A percentile compares a stretch with the other conserved stretches of the same genome.
phyloP scores from a whole-genome alignment of 2,888 invertebrate species.

The Kryphioiulus occultus region DNA sequence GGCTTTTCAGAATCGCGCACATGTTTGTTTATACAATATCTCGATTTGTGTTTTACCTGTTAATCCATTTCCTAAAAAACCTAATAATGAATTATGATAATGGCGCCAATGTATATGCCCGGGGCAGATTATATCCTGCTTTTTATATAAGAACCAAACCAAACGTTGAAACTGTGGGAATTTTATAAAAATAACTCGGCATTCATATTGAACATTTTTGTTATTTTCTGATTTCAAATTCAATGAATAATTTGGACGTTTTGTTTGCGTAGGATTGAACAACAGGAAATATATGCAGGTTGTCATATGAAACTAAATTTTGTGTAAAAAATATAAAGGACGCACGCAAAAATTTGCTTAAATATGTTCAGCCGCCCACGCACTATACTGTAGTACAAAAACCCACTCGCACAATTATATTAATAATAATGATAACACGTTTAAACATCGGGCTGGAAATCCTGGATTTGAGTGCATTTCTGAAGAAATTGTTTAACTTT shows the following conservation, averaged over 20 bases:
- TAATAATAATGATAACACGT: slow-evolving; percentile 7
- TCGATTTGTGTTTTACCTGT: neutral
- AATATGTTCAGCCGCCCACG: slow-evolving; percentile 9
- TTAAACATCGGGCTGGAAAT: slow-evolving; percentile 3
- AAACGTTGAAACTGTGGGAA: slow-evolving; percentile 6
- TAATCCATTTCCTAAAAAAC: slow-evolving; percentile 19
- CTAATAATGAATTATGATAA: neutral
- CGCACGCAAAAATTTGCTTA: slow-evolving; percentile 24
- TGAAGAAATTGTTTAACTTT: neutral
- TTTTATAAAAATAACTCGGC: neutral
- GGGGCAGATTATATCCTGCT: slow-evolving; percentile 11
- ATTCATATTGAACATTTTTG: slow-evolving; percentile 8
- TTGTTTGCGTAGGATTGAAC: slow-evolving; percentile 17
- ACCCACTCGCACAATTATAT: neutral
- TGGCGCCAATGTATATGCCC: neutral
- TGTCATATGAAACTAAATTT: slow-evolving; percentile 17
- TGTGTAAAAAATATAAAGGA: neutral
- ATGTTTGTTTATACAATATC: neutral
- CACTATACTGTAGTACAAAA: neutral
- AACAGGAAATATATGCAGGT: slow-evolving; percentile 12
- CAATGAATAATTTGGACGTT: slow-evolving; percentile 25
- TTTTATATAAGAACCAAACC: neutral
- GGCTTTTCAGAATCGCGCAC: neutral
- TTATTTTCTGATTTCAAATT: slow-evolving; percentile 1
- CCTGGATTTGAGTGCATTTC: neutral